phyloP scores from a whole-genome alignment of 2,113 vertebrate species.

The Ginglymostoma cirratum region DNA sequence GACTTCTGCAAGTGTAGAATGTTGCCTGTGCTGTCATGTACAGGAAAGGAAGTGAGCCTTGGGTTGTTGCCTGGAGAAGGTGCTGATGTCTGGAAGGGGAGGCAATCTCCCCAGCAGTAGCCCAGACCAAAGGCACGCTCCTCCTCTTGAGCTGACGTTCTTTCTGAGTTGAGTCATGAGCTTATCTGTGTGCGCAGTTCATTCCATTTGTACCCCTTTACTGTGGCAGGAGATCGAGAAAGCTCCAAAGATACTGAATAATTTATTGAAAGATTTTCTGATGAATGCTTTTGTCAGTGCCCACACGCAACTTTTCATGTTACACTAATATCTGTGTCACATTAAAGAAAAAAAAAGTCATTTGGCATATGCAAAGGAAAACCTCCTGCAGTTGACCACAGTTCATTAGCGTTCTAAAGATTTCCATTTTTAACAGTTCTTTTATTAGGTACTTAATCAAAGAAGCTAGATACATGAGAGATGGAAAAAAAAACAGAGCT shows the following conservation, averaged over 20 bases:
- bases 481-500: not conserved
- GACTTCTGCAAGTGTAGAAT: not conserved
- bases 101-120: no score
- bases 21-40: not conserved
- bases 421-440: constrained; percentile 3
- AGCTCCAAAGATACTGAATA: not conserved
- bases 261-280: not conserved
- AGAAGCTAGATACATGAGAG: not conserved
- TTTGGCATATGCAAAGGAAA: not conserved
- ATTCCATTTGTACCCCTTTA: not conserved
- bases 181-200: not conserved
- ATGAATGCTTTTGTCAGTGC: not conserved
- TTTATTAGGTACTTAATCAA: not conserved
- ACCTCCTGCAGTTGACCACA: not conserved
- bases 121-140: no score
- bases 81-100: not conserved
- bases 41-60: not conserved
- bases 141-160: not conserved
- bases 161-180: not conserved
- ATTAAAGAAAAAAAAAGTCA: not conserved
- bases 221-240: not conserved
- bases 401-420: not conserved
- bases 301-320: not conserved
- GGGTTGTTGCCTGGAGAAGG: not conserved
- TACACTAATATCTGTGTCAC: not conserved